Evolutionary conservation across 2,888 invertebrate species (phyloP).

Genomic region (Lymantria monacha): DNA sequence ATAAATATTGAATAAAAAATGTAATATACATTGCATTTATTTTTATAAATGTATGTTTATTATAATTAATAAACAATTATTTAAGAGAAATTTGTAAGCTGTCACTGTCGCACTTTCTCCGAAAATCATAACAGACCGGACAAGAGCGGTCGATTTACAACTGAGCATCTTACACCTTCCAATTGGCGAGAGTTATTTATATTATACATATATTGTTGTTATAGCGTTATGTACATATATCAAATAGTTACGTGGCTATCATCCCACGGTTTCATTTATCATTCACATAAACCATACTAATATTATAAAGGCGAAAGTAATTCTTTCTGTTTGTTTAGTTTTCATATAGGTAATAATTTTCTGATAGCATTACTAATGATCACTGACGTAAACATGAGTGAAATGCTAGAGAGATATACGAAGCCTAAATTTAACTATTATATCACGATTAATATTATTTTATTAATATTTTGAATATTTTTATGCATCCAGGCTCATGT

Average conservation of each 20-base stretch:
- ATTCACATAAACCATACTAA: slow-evolving; percentile 9
- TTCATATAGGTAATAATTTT: neutral
- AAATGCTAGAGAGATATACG: too few relatives aligned
- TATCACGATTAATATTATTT: too few relatives aligned
- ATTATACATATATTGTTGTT: slow-evolving; percentile 19
- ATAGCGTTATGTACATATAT: slow-evolving; percentile 10
- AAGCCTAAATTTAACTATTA: too few relatives aligned
- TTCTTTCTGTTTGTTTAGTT: neutral
- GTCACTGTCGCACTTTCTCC: slow-evolving; percentile 34
- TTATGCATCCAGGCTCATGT: too few relatives aligned
- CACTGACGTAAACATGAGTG: too few relatives aligned
- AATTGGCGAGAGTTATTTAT: slow-evolving; percentile 24
- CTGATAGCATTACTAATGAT: too few relatives aligned
- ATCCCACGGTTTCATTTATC: slow-evolving; percentile 21
- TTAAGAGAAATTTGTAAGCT: slow-evolving; percentile 27
- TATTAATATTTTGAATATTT: too few relatives aligned
- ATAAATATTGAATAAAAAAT: too few relatives aligned
- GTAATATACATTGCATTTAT: too few relatives aligned
- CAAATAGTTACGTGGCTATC: neutral
- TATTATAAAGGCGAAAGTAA: too few relatives aligned
- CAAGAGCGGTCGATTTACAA: slow-evolving; percentile 18
- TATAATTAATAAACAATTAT: slow-evolving; percentile 30
- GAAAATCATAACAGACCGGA: slow-evolving; percentile 32
- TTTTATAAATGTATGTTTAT: slow-evolving; percentile 3
- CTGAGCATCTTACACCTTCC: slow-evolving; percentile 29